Percentiles rank a stretch among this genome's conserved stretches.
phyloP scores from a whole-genome alignment of 2,888 invertebrate genomes.

The Drosophila rellima region DNA sequence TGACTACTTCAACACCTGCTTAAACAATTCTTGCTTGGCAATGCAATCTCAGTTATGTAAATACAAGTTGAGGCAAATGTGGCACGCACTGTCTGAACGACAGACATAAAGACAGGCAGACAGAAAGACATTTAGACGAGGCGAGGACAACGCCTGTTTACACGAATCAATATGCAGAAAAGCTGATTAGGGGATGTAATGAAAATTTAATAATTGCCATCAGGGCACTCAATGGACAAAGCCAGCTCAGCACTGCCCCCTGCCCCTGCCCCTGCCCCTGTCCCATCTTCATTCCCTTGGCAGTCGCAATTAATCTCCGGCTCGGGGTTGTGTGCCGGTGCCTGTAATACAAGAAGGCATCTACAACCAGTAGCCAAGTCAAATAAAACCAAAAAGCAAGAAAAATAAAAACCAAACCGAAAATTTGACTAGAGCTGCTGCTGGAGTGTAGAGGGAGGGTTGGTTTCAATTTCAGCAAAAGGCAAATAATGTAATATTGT shows the following conservation, averaged over 20 bases:
- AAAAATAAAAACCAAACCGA: conserved; percentile 30
- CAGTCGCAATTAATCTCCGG: conserved; percentile 72
- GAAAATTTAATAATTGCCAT: conserved; percentile 84
- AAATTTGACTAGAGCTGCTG: conserved; percentile 44
- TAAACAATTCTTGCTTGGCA: conserved; percentile 38
- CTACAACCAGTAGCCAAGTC: conserved; percentile 52
- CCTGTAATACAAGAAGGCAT: conserved; percentile 55
- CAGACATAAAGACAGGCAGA: background rate
- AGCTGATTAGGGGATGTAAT: conserved; percentile 85
- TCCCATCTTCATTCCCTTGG: conserved; percentile 5
- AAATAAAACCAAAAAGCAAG: conserved; percentile 44
- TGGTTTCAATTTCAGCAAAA: conserved; percentile 84
- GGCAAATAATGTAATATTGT: conserved; percentile 80
- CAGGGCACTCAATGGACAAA: conserved; percentile 55
- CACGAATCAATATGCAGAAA: conserved; percentile 76
- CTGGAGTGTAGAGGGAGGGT: conserved; percentile 59
- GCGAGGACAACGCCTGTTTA: conserved; percentile 48
- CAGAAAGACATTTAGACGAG: background rate
- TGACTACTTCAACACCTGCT: conserved; percentile 69
- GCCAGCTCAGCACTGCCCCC: conserved; percentile 5
- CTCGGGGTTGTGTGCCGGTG: conserved; percentile 55
- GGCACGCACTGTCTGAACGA: conserved; percentile 14
- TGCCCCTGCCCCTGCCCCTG: background rate
- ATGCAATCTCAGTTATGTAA: conserved; percentile 35
- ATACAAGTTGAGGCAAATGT: conserved; percentile 29